Evolutionary conservation across 2,113 vertebrate genomes (phyloP).

Genomic region (Scolopax mira): DNA sequence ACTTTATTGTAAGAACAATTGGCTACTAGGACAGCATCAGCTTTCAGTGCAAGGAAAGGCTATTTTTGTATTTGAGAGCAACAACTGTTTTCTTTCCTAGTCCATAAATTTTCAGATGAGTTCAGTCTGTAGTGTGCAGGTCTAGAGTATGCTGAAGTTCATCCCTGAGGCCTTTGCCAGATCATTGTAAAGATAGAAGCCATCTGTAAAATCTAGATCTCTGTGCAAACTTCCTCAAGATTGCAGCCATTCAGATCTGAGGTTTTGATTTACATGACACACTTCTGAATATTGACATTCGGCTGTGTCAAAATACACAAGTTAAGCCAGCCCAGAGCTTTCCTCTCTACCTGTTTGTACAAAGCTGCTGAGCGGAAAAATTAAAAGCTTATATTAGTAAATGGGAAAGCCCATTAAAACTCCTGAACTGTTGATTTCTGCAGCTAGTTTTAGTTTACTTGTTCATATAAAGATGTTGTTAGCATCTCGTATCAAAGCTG

Average conservation of each 20-base stretch:
- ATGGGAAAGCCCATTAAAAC: not conserved
- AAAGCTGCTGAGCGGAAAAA: slow-evolving; percentile 29
- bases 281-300: slow-evolving; percentile 41
- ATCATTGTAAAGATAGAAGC: slow-evolving; percentile 6
- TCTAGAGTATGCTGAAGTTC: not conserved
- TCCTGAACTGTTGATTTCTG: not conserved
- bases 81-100: not conserved
- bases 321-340: slow-evolving; percentile 19
- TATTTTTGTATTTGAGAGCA: not conserved
- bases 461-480: not conserved
- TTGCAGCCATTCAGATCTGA: slow-evolving; percentile 15
- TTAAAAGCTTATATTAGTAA: slow-evolving; percentile 6
- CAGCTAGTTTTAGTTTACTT: not conserved
- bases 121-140: not conserved
- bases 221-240: slow-evolving; percentile 36
- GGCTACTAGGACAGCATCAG: not conserved
- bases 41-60: not conserved
- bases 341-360: slow-evolving; percentile 47
- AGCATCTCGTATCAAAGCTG: not conserved
- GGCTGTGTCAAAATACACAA: slow-evolving; percentile 24
- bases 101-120: not conserved
- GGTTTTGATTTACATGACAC: slow-evolving; percentile 28
- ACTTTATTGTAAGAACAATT: not conserved
- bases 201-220: slow-evolving; percentile 38
- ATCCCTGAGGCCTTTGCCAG: not conserved